phyloP scores from a whole-genome alignment of 2,113 vertebrate genomes.

The Phaethon lepturus region DNA sequence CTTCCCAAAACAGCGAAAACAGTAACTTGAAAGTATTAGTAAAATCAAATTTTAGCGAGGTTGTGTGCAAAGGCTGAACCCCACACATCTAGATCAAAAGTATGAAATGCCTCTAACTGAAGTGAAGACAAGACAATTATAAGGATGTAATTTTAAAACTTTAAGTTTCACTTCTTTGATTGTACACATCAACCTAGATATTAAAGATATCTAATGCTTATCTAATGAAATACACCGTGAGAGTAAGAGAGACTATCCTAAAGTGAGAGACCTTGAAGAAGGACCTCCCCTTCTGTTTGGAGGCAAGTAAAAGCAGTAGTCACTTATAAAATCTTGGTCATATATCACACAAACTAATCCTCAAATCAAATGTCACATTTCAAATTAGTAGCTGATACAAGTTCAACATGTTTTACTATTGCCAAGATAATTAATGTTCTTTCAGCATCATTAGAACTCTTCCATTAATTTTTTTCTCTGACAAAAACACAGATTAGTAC shows the following conservation, averaged over 20 bases:
- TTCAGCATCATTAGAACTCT: background rate
- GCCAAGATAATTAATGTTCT: background rate
- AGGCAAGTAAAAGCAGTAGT: background rate
- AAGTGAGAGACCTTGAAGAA: background rate
- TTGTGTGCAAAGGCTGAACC: background rate
- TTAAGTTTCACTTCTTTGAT: background rate
- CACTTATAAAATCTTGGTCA: background rate
- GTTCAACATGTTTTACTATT: background rate
- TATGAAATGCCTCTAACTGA: background rate
- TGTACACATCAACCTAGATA: background rate
- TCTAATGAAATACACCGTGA: background rate
- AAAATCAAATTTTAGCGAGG: background rate
- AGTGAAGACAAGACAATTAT: background rate
- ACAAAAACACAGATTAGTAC: background rate
- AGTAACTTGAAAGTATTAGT: background rate
- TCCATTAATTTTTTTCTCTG: background rate
- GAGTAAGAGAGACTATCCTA: background rate
- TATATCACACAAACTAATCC: background rate
- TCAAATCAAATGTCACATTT: background rate
- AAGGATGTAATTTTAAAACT: background rate
- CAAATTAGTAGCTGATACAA: background rate
- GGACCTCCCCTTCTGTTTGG: background rate
- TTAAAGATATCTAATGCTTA: background rate
- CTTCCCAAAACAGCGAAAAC: background rate
- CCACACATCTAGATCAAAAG: background rate